Evolutionary conservation across 2,888 invertebrate species (phyloP), one percentile per base, ranked within the genome.

Genomic region (Diarsia mendica): DNA sequence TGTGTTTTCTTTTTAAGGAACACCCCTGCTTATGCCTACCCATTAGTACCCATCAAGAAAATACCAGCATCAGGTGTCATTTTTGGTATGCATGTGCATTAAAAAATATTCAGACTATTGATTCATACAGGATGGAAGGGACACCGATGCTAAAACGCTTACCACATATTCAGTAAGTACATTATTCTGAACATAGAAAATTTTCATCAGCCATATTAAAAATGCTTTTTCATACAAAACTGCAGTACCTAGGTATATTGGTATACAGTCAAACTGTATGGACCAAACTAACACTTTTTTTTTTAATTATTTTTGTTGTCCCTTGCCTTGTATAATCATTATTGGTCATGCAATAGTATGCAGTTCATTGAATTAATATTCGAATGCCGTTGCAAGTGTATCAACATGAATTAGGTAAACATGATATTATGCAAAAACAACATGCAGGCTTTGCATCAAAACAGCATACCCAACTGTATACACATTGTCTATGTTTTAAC

Each of bases 351-450:
- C 18, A 46, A 8, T 61, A 28, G 2, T 71, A 39, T 48, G 11
- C 18, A 39, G 20, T 44, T 67, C 28, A 61, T 44, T 67, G 51
- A 48, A 78, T 63, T 55, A 8, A 18, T 23, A 46, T 33, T 58
- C 3, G 46, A 49, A 15, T 28, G 18, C 49, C 23, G 28, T 28
- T 28, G 44, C 8, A n/a, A 44, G 44, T 63, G n/a, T n/a, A 63
- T 44, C 9, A 3, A 23, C 46, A 20, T 48, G 2, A 3, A 44
- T 15, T 13, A 39, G 33, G 46, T 53, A 63, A 74, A 61, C 44
- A 55, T 48, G 13, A 39, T 39, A 39, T 39, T 66, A 48, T 20
- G 2, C n/a, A 49, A 58, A 46, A 80, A 69, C 13, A 69, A 66
- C 48, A 3, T 13, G 23, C 28, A 51, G 2, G 18, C 28, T 9